Percentiles rank a stretch among this genome's conserved stretches.
These are phyloP conservation scores for Lycaon pictus DNA, from an alignment of 2,113 vertebrate species.

Conservation along the genomic window DNA sequence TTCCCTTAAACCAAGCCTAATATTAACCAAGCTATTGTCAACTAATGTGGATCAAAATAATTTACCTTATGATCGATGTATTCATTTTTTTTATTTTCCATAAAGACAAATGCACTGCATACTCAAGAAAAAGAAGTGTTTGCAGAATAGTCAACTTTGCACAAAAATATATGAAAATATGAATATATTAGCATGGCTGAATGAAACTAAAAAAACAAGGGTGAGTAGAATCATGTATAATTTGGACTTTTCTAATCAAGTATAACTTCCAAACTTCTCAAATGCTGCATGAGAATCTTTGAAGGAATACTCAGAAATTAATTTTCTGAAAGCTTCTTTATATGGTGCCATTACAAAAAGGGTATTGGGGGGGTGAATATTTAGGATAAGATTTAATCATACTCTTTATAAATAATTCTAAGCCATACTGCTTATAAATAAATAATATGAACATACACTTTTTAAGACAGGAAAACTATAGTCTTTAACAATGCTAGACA, in stretches of 20 bases:
- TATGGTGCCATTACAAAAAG: conserved; percentile 42
- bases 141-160: conserved; percentile 41
- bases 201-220: not conserved
- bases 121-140: conserved; percentile 43
- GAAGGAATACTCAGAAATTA: conserved; percentile 53
- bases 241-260: conserved; percentile 18
- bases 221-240: conserved; percentile 41
- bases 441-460: not conserved
- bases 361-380: not conserved
- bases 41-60: conserved; percentile 64
- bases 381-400: conserved; percentile 47
- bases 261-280: conserved; percentile 31
- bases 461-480: conserved; percentile 40
- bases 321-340: conserved; percentile 46
- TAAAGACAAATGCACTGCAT: conserved; percentile 61
- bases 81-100: conserved; percentile 68
- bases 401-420: conserved; percentile 62
- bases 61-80: conserved; percentile 48
- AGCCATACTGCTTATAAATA: conserved; percentile 56
- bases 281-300: conserved; percentile 45
- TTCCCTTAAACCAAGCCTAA: conserved; percentile 43
- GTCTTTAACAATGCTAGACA: conserved; percentile 63
- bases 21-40: not conserved
- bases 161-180: not conserved
- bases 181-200: not conserved